Evolutionary conservation across 2,888 invertebrate species (phyloP).

Genomic region (Mimas tiliae): DNA sequence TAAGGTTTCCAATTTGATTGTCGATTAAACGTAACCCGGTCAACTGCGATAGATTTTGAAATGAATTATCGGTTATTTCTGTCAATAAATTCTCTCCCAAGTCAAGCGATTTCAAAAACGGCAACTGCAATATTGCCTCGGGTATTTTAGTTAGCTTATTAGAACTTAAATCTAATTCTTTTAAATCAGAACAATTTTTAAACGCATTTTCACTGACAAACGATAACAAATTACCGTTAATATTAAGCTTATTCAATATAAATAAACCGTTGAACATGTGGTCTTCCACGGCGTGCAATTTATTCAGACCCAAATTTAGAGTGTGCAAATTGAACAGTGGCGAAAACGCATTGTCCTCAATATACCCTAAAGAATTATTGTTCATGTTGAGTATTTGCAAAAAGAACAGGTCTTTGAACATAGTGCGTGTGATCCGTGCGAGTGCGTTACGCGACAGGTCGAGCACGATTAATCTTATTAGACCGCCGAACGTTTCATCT

Average conservation of each 20-base stretch:
- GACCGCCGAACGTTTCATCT: constrained; percentile 93
- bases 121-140: constrained; percentile 92
- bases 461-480: constrained; percentile 93
- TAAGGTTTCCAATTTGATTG: constrained; percentile 94
- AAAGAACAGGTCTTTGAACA: constrained; percentile 94
- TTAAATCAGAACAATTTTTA: constrained; percentile 93
- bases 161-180: constrained; percentile 94
- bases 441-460: constrained; percentile 94
- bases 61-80: constrained; percentile 92
- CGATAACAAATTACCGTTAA: constrained; percentile 92
- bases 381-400: constrained; percentile 93
- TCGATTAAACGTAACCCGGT: constrained; percentile 95
- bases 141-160: constrained; percentile 93
- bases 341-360: constrained; percentile 94
- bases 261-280: constrained; percentile 93
- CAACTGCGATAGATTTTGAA: constrained; percentile 93
- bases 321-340: constrained; percentile 95
- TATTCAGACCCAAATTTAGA: constrained; percentile 94
- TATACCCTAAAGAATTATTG: constrained; percentile 92
- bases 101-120: constrained; percentile 94
- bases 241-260: constrained; percentile 92
- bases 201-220: constrained; percentile 92
- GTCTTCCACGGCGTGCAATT: constrained; percentile 90
- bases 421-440: constrained; percentile 90
- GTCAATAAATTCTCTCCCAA: constrained; percentile 96